Evolutionary conservation across 2,888 invertebrate species (phyloP).

Genomic region (Euproctis similis): DNA sequence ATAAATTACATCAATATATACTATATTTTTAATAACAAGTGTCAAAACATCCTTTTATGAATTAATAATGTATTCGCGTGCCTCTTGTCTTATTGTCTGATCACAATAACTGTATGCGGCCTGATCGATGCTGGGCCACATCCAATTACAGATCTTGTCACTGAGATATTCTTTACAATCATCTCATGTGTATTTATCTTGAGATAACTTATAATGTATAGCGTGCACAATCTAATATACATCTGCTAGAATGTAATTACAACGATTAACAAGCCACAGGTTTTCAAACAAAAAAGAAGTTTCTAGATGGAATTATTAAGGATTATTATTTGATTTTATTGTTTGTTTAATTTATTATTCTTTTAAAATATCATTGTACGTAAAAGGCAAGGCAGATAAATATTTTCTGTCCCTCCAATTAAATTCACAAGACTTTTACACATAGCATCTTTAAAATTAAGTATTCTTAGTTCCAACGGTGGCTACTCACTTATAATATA

Average conservation of each 20-base stretch:
- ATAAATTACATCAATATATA: not conserved
- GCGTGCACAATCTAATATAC: slow-evolving; percentile 34
- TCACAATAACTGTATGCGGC: slow-evolving; percentile 33
- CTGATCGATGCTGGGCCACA: slow-evolving; percentile 48
- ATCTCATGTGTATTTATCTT: slow-evolving; percentile 48
- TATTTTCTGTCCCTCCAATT: too few species aligned
- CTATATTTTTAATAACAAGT: not conserved
- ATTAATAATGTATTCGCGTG: slow-evolving; percentile 3
- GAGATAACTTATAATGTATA: slow-evolving; percentile 46
- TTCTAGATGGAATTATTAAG: too few species aligned
- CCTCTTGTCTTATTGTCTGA: slow-evolving; percentile 27
- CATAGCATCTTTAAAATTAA: too few species aligned
- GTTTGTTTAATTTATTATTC: too few species aligned
- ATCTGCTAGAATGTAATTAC: slow-evolving; percentile 33
- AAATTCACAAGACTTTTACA: too few species aligned
- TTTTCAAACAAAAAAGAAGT: slow-evolving; percentile 9
- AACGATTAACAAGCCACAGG: slow-evolving; percentile 29
- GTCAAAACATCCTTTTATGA: slow-evolving; percentile 2
- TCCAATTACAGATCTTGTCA: slow-evolving; percentile 60
- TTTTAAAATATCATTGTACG: too few species aligned
- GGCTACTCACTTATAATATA: too few species aligned
- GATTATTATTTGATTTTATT: too few species aligned
- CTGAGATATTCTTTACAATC: slow-evolving; percentile 55
- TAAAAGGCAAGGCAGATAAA: too few species aligned
- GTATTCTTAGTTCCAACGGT: too few species aligned